These are phyloP conservation scores for Centruroides sculpturatus DNA, from an alignment of 1,140 invertebrate genomes.

Conservation along the genomic window DNA sequence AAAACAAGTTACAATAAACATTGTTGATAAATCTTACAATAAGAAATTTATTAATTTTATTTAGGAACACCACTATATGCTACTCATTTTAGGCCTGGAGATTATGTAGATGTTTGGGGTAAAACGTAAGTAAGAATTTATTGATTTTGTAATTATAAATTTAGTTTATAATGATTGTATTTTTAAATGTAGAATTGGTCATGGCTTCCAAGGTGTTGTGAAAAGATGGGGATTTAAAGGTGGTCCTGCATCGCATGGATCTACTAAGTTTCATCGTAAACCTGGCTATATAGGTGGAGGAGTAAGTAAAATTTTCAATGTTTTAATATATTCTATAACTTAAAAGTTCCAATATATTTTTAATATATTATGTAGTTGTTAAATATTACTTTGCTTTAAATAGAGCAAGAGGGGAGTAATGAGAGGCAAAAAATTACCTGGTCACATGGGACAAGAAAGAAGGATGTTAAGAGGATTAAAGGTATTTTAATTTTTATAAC, in stretches of 20 bases:
- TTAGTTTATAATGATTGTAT: neutral
- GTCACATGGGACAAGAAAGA: constrained; percentile 78
- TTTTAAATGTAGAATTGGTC: constrained; percentile 48
- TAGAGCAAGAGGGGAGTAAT: constrained; percentile 63
- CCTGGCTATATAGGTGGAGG: constrained; percentile 79
- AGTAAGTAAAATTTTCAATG: constrained; percentile 28
- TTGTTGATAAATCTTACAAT: too few relatives aligned
- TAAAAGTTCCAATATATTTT: too few relatives aligned
- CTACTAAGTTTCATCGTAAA: constrained; percentile 87
- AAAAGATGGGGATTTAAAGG: constrained; percentile 93
- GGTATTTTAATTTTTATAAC: constrained; percentile 26
- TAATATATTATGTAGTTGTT: too few relatives aligned
- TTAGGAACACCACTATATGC: constrained; percentile 68
- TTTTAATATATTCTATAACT: too few relatives aligned
- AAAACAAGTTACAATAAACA: too few relatives aligned
- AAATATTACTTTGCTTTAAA: constrained; percentile 4
- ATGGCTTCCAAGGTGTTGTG: constrained; percentile 97
- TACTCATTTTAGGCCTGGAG: constrained; percentile 78
- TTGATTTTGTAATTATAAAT: neutral
- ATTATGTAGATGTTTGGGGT: constrained; percentile 75
- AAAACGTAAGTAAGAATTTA: constrained; percentile 59
- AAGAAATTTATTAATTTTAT: constrained; percentile 8
- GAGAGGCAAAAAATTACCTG: constrained; percentile 92
- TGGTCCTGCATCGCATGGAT: constrained; percentile 76
- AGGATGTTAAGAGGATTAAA: constrained; percentile 53